Conservation (phyloP, 1,140 invertebrate species). For the Ooceraea biroi region DNA sequence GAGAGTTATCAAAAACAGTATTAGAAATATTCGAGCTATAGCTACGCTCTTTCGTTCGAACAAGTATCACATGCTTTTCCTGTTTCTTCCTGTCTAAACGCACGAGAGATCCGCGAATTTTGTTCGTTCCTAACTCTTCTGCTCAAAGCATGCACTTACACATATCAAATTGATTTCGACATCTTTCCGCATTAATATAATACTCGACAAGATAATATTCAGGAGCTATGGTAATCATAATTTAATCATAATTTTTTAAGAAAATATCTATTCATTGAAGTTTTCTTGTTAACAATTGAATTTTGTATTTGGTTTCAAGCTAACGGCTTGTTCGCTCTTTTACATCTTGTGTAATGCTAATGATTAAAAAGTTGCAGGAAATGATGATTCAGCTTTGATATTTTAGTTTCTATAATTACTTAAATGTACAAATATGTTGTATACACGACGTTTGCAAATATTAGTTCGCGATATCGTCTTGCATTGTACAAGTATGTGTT, state of each 20-base stretch:
- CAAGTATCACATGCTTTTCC: conserved; percentile 35
- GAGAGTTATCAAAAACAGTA: conserved; percentile 68
- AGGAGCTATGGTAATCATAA: no score
- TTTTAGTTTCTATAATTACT: background rate
- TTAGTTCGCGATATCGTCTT: background rate
- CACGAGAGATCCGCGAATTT: conserved; percentile 18
- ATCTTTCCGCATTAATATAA: background rate
- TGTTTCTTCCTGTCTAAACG: conserved; percentile 4
- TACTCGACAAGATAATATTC: no score
- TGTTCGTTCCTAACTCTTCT: background rate
- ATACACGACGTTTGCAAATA: background rate
- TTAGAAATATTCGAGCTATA: conserved; percentile 28
- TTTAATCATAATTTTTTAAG: no score
- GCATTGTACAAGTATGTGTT: background rate
- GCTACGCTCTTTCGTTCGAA: conserved; percentile 38
- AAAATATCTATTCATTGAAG: background rate
- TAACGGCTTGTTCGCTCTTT: no score
- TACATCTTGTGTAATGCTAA: no score
- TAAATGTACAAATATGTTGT: background rate
- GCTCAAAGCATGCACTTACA: background rate
- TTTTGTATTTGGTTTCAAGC: background rate
- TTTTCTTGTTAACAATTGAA: background rate
- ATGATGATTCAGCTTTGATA: background rate
- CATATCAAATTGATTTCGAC: background rate
- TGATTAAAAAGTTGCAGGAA: background rate